These are phyloP conservation scores for Neolamprologus cancellatus DNA, from an alignment of 2,113 vertebrate species.

Conservation along the genomic window DNA sequence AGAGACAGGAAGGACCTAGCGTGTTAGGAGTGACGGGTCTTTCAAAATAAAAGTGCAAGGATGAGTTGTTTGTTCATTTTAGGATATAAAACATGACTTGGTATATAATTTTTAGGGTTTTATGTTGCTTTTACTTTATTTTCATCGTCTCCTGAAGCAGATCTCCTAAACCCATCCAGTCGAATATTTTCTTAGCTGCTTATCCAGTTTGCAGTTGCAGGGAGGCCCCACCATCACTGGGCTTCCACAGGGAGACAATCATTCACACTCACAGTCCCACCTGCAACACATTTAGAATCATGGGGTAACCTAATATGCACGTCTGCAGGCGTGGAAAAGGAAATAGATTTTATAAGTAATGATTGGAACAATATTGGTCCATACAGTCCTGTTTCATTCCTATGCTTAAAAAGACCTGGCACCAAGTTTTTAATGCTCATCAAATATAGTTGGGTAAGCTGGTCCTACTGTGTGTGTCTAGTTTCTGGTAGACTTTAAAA, in stretches of 20 bases:
- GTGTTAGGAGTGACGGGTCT: rapidly evolving
- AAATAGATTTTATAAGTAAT: not conserved
- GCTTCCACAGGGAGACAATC: not conserved
- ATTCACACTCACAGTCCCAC: not conserved
- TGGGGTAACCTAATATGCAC: not conserved
- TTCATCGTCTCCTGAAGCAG: not conserved
- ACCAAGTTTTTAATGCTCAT: not conserved
- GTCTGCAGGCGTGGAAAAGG: not conserved
- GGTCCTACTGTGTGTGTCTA: not conserved
- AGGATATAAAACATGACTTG: not conserved
- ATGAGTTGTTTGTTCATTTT: not conserved
- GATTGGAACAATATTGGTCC: not conserved
- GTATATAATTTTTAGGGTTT: not conserved
- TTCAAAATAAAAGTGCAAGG: not conserved
- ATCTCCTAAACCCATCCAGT: not conserved
- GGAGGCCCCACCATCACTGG: not conserved
- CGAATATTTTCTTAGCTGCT: rapidly evolving
- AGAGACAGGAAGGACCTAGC: not conserved
- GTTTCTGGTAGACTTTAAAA: not conserved
- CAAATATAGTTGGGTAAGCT: rapidly evolving
- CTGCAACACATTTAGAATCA: not conserved
- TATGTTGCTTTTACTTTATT: not conserved
- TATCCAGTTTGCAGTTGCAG: not conserved
- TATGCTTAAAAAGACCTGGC: not conserved
- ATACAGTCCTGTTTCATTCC: not conserved